A percentile compares a stretch with the other conserved stretches of the same genome.
Conservation (phyloP, 92 coral and sea anemone genomes). For the Porites rus region DNA sequence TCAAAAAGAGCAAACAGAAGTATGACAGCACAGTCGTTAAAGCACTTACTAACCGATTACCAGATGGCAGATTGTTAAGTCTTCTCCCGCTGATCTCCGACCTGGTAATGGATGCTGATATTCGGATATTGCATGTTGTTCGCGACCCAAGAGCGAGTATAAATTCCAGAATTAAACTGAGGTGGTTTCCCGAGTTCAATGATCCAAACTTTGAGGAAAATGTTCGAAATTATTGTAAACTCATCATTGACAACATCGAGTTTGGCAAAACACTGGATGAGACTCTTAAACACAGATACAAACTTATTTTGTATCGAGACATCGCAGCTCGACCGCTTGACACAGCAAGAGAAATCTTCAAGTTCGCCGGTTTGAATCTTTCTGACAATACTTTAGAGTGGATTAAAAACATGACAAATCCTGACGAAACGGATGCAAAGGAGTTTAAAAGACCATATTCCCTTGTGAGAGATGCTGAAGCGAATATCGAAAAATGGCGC, state of each 20-base stretch:
- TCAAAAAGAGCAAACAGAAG: neutral
- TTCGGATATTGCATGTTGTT: slow-evolving; percentile 38
- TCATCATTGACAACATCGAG: slow-evolving; percentile 10
- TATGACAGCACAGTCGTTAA: slow-evolving; percentile 23
- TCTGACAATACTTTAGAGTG: slow-evolving; percentile 20
- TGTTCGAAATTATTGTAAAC: slow-evolving; percentile 6
- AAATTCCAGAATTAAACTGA: slow-evolving; percentile 37
- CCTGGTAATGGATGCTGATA: slow-evolving; percentile 7
- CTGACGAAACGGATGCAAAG: neutral
- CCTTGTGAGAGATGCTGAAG: slow-evolving; percentile 20
- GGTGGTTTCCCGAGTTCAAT: slow-evolving; percentile 42
- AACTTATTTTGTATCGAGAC: slow-evolving; percentile 23
- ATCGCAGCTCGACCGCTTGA: slow-evolving; percentile 34
- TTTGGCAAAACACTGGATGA: slow-evolving; percentile 23
- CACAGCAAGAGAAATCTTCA: slow-evolving; percentile 23
- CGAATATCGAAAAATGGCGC: slow-evolving; percentile 42
- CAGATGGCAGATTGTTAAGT: slow-evolving; percentile 10
- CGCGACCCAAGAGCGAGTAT: slow-evolving; percentile 46
- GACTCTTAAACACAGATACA: slow-evolving; percentile 17
- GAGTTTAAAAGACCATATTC: slow-evolving; percentile 16
- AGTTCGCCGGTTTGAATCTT: slow-evolving; percentile 24
- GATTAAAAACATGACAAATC: slow-evolving; percentile 36
- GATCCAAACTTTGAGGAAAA: slow-evolving; percentile 7
- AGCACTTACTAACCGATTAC: slow-evolving; percentile 10
- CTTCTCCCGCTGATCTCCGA: slow-evolving; percentile 9